Evolutionary conservation across 2,797 vertebrate species (phyloP), one percentile per base, ranked within the genome.

Genomic region (Naso thynnoides): DNA sequence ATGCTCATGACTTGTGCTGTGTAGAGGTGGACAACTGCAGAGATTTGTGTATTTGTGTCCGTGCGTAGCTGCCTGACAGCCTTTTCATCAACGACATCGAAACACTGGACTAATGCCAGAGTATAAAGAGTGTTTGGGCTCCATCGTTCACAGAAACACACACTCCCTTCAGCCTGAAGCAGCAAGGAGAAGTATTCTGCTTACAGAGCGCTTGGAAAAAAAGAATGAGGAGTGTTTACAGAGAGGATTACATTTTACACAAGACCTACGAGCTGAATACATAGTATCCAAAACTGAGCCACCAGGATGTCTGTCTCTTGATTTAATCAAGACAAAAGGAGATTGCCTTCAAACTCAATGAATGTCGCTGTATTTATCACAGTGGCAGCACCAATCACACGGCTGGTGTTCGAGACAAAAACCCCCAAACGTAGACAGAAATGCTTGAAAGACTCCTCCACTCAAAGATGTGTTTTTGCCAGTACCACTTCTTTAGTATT

Each of bases 281-380:
- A 47, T 31, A 62, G 63, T 33, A 69, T 74, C 64, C 33, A 70
- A 47, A 24, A 62, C 61, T 36, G 65, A 69, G 38, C 39, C 31
- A 65, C 44, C 23, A 54, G 18, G 33, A 77, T 13, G 50, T 68
- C 44, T 45, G 65, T 71, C 44, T 69, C 65, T 41, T 83, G 54
- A 87, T 90, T 85, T 59, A 82, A 90, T 88, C 75, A 55, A 82
- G 56, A 56, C 63, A 50, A 33, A 27, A 79, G 77, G 77, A 86
- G 86, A 89, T 88, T 87, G 81, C 63, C 73, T 86, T 86, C 75
- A 79, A 72, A 77, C 39, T 78, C 70, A 79, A 60, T 63, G 33
- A 75, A 70, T 65, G 59, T 82, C 49, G 66, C 45, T 52, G 24
- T 19, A 63, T 79, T 21, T 61, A 64, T 81, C 68, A 74, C 24